Evolutionary conservation across 1,140 invertebrate species (phyloP), one percentile per base, ranked within the genome.

Genomic region (Drosophila tropicalis): DNA sequence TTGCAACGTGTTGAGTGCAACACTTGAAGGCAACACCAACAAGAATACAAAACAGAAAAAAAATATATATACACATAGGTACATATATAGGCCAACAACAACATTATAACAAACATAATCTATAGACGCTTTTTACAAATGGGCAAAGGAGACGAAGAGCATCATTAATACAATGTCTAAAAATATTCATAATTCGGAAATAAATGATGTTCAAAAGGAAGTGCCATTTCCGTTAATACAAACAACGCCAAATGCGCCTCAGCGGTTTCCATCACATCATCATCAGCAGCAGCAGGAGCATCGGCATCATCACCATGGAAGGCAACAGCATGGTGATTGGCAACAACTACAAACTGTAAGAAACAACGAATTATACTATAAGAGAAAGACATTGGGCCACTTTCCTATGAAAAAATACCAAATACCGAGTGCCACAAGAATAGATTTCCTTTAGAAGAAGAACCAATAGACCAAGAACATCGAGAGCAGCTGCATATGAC

Each of bases 1-100:
- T 74, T 83, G 83, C 76, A 89, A 70, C 72, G 72, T 70, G 84
- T 83, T 87, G 84, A 89, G 54, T 80, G 83, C 84, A 74, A 70
- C 76, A 73, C 61, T 66, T 72, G 51, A 62, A 67, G 47, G 70
- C 63, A 64, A 54, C 39, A 63, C 41, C 41, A 1, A 65, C 57
- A 58, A 44, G 60, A 56, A 51, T 17, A 19, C 41, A 1, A 65
- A 61, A 58, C 51, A 60, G 56, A 41, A 34, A 29, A 32, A 56
- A 47, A 56, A 55, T 57, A 73, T 6, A 29, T 29, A 29, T 29
- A 29, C 5, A 29, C 29, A 29, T 6, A 29, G 29, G 29, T 29
- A 29, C 73, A 86, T 89, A 29, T 76, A 86, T 89, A 89, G 83
- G 83, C 83, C 84, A 87, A 66, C 76, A 77, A 56, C 44, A 87